These are phyloP conservation scores for Archegozetes longisetosus DNA, from an alignment of 1,140 invertebrate genomes.

Conservation along the genomic window DNA sequence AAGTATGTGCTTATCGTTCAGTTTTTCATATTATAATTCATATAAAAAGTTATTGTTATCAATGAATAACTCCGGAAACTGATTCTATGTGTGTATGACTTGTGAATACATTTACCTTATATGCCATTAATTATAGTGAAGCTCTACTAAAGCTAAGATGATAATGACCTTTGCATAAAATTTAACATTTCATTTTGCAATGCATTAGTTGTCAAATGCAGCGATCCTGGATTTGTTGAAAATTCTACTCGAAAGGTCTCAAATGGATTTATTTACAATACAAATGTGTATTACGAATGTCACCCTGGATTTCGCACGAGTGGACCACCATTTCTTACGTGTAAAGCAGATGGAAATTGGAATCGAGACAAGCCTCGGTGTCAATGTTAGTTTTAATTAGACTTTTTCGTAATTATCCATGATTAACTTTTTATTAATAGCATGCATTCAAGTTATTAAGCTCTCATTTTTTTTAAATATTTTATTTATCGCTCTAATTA, in stretches of 20 bases:
- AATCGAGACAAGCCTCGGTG: slow-evolving; percentile 2
- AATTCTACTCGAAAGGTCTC: neutral
- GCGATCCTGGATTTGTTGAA: slow-evolving; percentile 4
- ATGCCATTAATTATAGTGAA: too few relatives aligned
- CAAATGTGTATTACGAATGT: slow-evolving; percentile 6
- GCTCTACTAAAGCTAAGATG: too few relatives aligned
- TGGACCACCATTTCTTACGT: slow-evolving; percentile 8
- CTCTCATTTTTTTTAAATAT: too few relatives aligned
- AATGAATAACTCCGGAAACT: too few relatives aligned
- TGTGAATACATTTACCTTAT: too few relatives aligned
- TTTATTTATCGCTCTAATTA: neutral
- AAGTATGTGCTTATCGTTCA: neutral
- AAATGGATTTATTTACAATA: slow-evolving; percentile 5
- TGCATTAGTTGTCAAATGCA: neutral
- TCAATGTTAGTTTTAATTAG: neutral
- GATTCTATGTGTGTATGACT: too few relatives aligned
- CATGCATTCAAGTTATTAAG: too few relatives aligned
- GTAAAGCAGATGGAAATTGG: slow-evolving; percentile 2
- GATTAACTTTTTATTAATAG: too few relatives aligned
- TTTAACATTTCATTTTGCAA: neutral
- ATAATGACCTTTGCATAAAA: too few relatives aligned
- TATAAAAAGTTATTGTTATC: neutral
- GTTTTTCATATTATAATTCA: neutral
- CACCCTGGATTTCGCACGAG: slow-evolving; percentile 2
- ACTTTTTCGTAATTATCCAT: too few relatives aligned